These are phyloP conservation scores for Planiliza haematocheilus DNA, from an alignment of 2,113 vertebrate species.

Conservation along the genomic window DNA sequence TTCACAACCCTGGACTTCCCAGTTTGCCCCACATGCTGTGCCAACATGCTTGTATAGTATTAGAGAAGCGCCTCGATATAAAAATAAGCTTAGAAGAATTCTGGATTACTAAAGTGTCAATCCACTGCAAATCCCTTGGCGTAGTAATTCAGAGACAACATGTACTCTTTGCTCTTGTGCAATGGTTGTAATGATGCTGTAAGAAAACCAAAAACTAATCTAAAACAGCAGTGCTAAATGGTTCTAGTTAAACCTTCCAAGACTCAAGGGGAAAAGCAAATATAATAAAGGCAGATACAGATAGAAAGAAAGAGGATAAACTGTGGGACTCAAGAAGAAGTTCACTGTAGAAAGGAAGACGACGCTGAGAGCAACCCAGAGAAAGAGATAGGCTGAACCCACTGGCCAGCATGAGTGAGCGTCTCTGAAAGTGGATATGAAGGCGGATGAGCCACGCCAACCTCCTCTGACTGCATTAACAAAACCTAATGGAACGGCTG, in stretches of 20 bases:
- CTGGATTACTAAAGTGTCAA: constrained; percentile 50
- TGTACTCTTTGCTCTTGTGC: constrained; percentile 53
- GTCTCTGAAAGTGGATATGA: constrained; percentile 79
- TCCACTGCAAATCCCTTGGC: constrained; percentile 13
- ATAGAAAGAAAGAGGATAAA: not conserved
- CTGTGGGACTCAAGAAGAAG: constrained; percentile 28
- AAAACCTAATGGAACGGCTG: constrained; percentile 84
- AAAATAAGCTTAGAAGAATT: constrained; percentile 37
- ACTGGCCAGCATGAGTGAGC: constrained; percentile 65
- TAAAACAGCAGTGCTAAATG: constrained; percentile 36
- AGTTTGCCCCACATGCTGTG: constrained; percentile 40
- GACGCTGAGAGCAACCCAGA: constrained; percentile 19
- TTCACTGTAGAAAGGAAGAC: constrained; percentile 10
- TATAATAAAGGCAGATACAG: not conserved
- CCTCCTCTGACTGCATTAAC: constrained; percentile 83
- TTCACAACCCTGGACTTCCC: constrained; percentile 66
- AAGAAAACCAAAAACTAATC: constrained; percentile 39
- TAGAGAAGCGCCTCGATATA: not conserved
- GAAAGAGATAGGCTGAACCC: constrained; percentile 37
- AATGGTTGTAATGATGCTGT: constrained; percentile 32
- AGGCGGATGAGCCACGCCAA: constrained; percentile 76
- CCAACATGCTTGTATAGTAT: not conserved
- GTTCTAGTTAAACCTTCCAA: not conserved
- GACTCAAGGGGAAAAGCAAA: not conserved
- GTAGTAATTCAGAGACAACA: constrained; percentile 42